These are phyloP conservation scores for Hirtodrosophila histrioides DNA, from an alignment of 2,888 invertebrate species.

Conservation along the genomic window DNA sequence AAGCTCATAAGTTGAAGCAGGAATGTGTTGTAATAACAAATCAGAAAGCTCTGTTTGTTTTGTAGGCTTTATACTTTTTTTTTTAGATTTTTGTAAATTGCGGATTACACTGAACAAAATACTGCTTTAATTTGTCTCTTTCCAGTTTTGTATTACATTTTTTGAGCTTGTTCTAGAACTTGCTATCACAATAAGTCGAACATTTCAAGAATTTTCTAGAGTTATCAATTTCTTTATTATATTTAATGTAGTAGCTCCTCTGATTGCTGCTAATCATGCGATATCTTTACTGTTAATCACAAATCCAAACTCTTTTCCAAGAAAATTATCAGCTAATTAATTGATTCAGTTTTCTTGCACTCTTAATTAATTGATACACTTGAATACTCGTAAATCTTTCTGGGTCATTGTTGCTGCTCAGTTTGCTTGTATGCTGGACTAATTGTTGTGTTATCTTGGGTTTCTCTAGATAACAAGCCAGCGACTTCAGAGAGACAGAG, in stretches of 20 bases:
- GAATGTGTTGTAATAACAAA: slow-evolving; percentile 54
- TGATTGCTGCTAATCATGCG: not conserved
- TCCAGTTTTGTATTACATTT: too few species aligned
- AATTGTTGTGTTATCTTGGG: slow-evolving; percentile 29
- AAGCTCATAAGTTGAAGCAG: slow-evolving; percentile 37
- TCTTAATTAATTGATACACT: slow-evolving; percentile 50
- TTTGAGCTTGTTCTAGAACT: too few species aligned
- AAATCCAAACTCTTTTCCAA: slow-evolving; percentile 3
- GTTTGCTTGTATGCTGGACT: slow-evolving; percentile 37
- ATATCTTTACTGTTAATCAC: not conserved
- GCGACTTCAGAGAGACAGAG: not conserved
- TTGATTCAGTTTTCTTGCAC: slow-evolving; percentile 20
- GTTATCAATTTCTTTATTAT: too few species aligned
- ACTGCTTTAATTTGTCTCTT: too few species aligned
- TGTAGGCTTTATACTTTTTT: not conserved
- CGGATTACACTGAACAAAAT: slow-evolving; percentile 40
- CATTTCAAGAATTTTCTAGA: too few species aligned
- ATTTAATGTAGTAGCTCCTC: too few species aligned
- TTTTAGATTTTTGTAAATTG: slow-evolving; percentile 10
- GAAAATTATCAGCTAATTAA: slow-evolving; percentile 44
- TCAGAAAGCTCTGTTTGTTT: slow-evolving; percentile 17
- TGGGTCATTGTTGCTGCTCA: slow-evolving; percentile 62
- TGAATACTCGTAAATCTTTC: slow-evolving; percentile 51
- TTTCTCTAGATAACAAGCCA: slow-evolving; percentile 26
- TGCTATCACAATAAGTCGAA: too few species aligned